Evolutionary conservation across 2,888 invertebrate species (phyloP).

Genomic region (Peribatodes rhomboidaria): DNA sequence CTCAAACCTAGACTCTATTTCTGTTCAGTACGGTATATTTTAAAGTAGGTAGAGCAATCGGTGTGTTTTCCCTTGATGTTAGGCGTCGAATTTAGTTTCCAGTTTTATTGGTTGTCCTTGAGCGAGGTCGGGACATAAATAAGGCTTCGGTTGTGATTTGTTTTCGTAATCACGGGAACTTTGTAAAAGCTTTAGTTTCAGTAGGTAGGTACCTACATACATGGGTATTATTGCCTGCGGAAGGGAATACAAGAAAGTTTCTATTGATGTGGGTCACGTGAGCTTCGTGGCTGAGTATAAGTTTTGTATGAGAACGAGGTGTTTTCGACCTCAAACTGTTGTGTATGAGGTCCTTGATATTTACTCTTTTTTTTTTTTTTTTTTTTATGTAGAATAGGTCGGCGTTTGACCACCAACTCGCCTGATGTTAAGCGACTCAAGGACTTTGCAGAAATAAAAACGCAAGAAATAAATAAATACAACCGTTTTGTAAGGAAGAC

Average conservation of each 20-base stretch:
- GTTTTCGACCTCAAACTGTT: too few relatives aligned
- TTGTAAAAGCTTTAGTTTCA: constrained; percentile 13
- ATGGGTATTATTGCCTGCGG: not conserved
- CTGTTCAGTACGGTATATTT: not conserved
- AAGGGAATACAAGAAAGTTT: too few relatives aligned
- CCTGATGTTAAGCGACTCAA: too few relatives aligned
- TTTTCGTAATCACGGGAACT: constrained; percentile 21
- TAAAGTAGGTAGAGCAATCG: not conserved
- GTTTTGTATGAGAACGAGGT: too few relatives aligned
- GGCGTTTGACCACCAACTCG: too few relatives aligned
- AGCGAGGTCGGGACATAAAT: constrained; percentile 21
- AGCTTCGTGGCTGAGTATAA: too few relatives aligned
- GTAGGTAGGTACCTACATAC: not conserved
- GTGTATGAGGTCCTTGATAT: too few relatives aligned
- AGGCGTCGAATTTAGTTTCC: constrained; percentile 17
- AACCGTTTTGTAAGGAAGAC: too few relatives aligned
- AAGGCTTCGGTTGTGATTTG: constrained; percentile 21
- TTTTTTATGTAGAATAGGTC: too few relatives aligned
- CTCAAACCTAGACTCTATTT: not conserved
- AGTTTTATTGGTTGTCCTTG: constrained; percentile 26
- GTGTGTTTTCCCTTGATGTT: not conserved
- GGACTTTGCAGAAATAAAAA: too few relatives aligned
- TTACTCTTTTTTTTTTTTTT: not conserved
- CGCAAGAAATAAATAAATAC: too few relatives aligned
- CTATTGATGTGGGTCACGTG: too few relatives aligned